These are phyloP conservation scores for Drosophila lacertosa DNA, from an alignment of 1,140 invertebrate genomes.

Conservation along the genomic window DNA sequence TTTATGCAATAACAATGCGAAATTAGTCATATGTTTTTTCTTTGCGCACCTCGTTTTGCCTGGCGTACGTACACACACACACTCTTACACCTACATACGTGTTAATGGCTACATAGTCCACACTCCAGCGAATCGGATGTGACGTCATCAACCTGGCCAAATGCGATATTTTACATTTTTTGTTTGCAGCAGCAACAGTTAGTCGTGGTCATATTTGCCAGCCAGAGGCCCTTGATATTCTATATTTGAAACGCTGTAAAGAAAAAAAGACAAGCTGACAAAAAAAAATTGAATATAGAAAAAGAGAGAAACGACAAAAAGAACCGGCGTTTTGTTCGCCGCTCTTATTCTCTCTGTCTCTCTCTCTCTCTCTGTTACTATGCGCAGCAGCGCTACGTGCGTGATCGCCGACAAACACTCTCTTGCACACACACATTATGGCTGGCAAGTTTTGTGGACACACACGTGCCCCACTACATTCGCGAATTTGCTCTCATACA, in stretches of 20 bases:
- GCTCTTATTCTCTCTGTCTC: conserved; percentile 45
- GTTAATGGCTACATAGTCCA: conserved; percentile 67
- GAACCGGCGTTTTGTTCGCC: conserved; percentile 70
- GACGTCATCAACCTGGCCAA: conserved; percentile 62
- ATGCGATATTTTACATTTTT: conserved; percentile 53
- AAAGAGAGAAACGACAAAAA: conserved; percentile 50
- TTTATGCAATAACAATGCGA: conserved; percentile 74
- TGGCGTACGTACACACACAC: conserved; percentile 4
- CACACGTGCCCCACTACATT: conserved; percentile 82
- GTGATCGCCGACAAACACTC: conserved; percentile 65
- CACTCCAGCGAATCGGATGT: conserved; percentile 53
- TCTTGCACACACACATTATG: conserved; percentile 20
- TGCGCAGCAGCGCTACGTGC: conserved; percentile 64
- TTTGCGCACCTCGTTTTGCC: conserved; percentile 37
- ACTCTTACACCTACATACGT: conserved; percentile 32
- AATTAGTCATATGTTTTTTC: conserved; percentile 69
- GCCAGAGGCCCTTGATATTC: conserved; percentile 77
- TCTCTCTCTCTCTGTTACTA: conserved; percentile 60
- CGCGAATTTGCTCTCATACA: conserved; percentile 61
- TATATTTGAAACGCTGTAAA: conserved; percentile 82
- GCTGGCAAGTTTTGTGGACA: conserved; percentile 45
- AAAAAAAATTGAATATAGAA: conserved; percentile 51
- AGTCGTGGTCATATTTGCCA: conserved; percentile 45
- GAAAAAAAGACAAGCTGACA: conserved; percentile 66
- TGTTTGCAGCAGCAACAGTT: conserved; percentile 32